Percentiles rank a stretch among this genome's conserved stretches.
These are phyloP conservation scores for Heteromyza rotundicornis DNA, from an alignment of 2,888 invertebrate genomes.

Conservation along the genomic window DNA sequence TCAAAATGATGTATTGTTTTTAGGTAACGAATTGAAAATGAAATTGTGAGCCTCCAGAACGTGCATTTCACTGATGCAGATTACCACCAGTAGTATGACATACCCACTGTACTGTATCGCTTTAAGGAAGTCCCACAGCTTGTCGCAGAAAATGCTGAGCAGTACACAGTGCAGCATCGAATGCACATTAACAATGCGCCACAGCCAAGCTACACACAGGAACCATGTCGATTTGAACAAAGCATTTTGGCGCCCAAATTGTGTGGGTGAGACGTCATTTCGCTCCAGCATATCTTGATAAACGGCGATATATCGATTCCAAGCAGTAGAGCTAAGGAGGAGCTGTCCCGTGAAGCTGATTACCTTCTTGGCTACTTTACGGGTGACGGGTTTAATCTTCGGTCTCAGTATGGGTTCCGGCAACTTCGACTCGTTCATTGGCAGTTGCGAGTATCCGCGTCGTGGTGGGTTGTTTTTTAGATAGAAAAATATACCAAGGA, in stretches of 20 bases:
- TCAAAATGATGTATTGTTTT: conserved; percentile 1
- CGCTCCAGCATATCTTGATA: conserved; percentile 80
- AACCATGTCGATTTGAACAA: conserved; percentile 77
- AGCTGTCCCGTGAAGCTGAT: conserved; percentile 74
- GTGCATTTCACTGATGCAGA: conserved; percentile 77
- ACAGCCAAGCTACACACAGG: conserved; percentile 74
- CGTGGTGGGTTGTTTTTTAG: conserved; percentile 76
- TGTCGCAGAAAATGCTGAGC: conserved; percentile 81
- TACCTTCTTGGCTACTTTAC: conserved; percentile 71
- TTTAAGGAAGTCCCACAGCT: conserved; percentile 78
- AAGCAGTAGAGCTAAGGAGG: conserved; percentile 76
- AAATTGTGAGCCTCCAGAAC: conserved; percentile 68
- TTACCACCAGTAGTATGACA: conserved; percentile 70
- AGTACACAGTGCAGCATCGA: conserved; percentile 77
- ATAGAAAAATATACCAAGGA: conserved; percentile 73
- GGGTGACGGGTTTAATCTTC: conserved; percentile 73
- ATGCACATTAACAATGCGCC: conserved; percentile 82
- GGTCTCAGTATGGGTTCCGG: conserved; percentile 65
- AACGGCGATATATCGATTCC: conserved; percentile 84
- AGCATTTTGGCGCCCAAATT: conserved; percentile 66
- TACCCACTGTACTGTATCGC: conserved; percentile 76
- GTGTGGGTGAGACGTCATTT: conserved; percentile 65
- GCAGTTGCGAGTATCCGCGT: conserved; percentile 74
- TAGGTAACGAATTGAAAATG: conserved; percentile 62
- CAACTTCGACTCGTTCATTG: conserved; percentile 60